These are phyloP conservation scores for Muricea muricata DNA, from an alignment of 92 coral and sea anemone species.

Conservation along the genomic window DNA sequence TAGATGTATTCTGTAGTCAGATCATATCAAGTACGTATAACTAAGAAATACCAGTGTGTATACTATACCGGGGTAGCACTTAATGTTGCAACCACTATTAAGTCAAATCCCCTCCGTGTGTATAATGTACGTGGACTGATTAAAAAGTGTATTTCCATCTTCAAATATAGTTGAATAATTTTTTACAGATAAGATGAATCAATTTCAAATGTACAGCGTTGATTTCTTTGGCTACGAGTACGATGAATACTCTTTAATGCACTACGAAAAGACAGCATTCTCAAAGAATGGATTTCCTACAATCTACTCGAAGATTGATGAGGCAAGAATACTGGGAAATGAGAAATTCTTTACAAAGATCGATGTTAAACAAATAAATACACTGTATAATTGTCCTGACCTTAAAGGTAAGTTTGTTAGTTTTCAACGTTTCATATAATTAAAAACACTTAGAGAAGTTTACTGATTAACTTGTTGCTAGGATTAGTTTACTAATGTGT, in stretches of 20 bases:
- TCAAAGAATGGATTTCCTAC: constrained; percentile 3
- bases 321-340: neutral
- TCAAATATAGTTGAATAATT: neutral
- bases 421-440: no score
- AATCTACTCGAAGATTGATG: neutral
- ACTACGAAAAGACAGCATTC: constrained; percentile 3
- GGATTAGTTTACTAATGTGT: no score
- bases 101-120: no score
- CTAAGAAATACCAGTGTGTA: no score
- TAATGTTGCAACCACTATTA: no score
- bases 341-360: neutral
- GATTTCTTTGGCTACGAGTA: constrained; percentile 20
- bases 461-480: no score
- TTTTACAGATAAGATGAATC: constrained; percentile 6
- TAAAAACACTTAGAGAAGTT: no score
- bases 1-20: no score
- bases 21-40: no score
- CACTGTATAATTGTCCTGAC: neutral
- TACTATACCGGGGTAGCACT: no score
- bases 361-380: constrained; percentile 1
- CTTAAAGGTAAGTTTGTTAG: neutral
- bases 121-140: no score
- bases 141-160: neutral
- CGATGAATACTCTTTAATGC: constrained; percentile 36
- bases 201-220: constrained; percentile 26